A percentile compares a stretch with the other conserved stretches of the same genome.
Evolutionary conservation across 1,140 invertebrate genomes (phyloP).

Genomic region (Cherax quadricarinatus): DNA sequence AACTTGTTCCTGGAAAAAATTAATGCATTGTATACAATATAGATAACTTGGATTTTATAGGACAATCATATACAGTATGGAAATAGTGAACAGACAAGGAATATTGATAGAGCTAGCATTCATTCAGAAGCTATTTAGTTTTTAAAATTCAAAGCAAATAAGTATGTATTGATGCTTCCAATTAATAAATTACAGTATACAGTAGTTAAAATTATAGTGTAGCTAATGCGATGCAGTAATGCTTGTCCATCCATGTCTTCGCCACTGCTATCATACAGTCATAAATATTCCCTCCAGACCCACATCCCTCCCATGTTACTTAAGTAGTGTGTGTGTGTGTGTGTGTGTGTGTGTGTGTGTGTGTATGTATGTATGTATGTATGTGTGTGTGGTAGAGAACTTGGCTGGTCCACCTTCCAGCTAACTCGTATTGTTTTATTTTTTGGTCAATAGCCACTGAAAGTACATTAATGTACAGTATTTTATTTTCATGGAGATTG

Average conservation of each 20-base stretch:
- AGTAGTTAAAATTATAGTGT: neutral
- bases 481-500: neutral
- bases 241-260: slow-evolving; percentile 51
- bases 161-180: slow-evolving; percentile 42
- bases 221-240: slow-evolving; percentile 29
- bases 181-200: slow-evolving; percentile 7
- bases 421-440: neutral
- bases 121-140: neutral
- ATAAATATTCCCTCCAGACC: slow-evolving; percentile 47
- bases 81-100: neutral
- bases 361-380: too few species aligned
- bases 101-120: neutral
- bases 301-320: slow-evolving; percentile 31
- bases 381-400: slow-evolving; percentile 4
- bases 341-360: too few species aligned
- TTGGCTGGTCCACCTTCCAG: neutral
- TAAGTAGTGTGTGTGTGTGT: slow-evolving; percentile 1
- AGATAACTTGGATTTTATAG: slow-evolving; percentile 24
- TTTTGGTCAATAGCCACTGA: neutral
- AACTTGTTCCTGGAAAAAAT: neutral
- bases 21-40: slow-evolving; percentile 12
- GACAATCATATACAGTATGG: slow-evolving; percentile 32
- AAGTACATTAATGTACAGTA: too few species aligned
- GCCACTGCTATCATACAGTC: slow-evolving; percentile 44
- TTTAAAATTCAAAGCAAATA: slow-evolving; percentile 11